These are phyloP conservation scores for Hemaris fuciformis DNA, from an alignment of 2,888 invertebrate genomes.

Conservation along the genomic window DNA sequence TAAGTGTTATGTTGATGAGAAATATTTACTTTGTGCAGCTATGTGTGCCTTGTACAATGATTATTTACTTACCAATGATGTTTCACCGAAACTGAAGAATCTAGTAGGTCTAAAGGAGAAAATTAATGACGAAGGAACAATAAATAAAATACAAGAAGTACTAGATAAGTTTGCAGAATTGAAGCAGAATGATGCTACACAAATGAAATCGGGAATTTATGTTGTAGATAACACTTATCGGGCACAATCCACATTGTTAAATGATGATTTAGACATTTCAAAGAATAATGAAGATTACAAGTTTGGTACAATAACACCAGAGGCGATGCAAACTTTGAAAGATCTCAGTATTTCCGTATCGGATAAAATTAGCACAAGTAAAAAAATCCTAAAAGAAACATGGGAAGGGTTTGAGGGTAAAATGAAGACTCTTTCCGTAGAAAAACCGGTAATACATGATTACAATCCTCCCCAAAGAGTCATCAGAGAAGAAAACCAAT, in stretches of 20 bases:
- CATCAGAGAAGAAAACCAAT: conserved; percentile 18
- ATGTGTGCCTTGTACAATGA: conserved; percentile 79
- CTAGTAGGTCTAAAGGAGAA: conserved; percentile 77
- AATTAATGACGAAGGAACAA: conserved; percentile 56
- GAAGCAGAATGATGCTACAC: conserved; percentile 63
- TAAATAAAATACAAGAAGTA: conserved; percentile 65
- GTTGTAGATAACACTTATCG: conserved; percentile 75
- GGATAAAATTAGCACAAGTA: conserved; percentile 76
- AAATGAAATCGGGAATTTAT: conserved; percentile 81
- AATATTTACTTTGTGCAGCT: conserved; percentile 82
- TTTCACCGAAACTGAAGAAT: conserved; percentile 78
- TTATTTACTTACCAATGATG: conserved; percentile 71
- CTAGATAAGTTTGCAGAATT: conserved; percentile 59
- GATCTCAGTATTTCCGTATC: conserved; percentile 75
- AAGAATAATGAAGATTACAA: conserved; percentile 57
- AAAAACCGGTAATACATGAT: conserved; percentile 47
- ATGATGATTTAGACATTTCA: conserved; percentile 41
- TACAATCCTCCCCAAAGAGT: conserved; percentile 38
- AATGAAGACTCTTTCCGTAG: conserved; percentile 66
- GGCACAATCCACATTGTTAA: conserved; percentile 52
- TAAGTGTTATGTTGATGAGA: conserved; percentile 82
- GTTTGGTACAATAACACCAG: conserved; percentile 60
- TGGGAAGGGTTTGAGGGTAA: conserved; percentile 78
- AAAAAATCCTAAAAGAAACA: conserved; percentile 78
- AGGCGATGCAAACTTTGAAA: conserved; percentile 76